phyloP scores from a whole-genome alignment of 2,888 invertebrate genomes.

The Monochamus alternatus region DNA sequence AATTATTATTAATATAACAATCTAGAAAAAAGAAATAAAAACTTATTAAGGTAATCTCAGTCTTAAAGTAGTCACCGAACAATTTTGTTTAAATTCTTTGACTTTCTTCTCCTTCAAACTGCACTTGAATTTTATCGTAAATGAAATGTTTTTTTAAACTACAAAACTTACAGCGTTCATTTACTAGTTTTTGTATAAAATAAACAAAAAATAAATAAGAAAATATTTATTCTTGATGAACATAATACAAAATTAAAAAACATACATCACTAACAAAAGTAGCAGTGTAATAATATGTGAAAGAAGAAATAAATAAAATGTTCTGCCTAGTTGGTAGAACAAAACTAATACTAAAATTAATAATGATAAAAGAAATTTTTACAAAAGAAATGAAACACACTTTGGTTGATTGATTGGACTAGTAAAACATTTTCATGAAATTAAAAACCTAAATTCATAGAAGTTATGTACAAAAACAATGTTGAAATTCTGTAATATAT shows the following conservation, averaged over 20 bases:
- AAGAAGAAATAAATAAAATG: conserved; percentile 46
- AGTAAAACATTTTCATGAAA: conserved; percentile 62
- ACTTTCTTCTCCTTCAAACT: no score
- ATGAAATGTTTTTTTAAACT: no score
- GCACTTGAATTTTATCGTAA: no score
- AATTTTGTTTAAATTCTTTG: no score
- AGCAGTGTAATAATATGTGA: conserved; percentile 41
- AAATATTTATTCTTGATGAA: conserved; percentile 58
- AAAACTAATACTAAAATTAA: conserved; percentile 51
- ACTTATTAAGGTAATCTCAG: no score
- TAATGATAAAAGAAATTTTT: conserved; percentile 52
- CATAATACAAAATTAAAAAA: conserved; percentile 55
- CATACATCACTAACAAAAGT: conserved; percentile 55
- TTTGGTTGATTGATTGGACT: conserved; percentile 71
- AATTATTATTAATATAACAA: no score
- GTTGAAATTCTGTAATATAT: conserved; percentile 36
- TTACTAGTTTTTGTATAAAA: conserved; percentile 42
- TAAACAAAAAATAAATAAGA: conserved; percentile 53
- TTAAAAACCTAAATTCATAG: conserved; percentile 52
- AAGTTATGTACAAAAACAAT: conserved; percentile 48
- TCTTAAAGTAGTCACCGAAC: no score
- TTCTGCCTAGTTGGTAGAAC: conserved; percentile 45
- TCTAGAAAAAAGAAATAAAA: neutral
- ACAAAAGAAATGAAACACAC: conserved; percentile 60
- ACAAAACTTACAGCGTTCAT: conserved; percentile 37